These are phyloP conservation scores for Flexamia atlantica DNA, from an alignment of 2,888 invertebrate species.

Conservation along the genomic window DNA sequence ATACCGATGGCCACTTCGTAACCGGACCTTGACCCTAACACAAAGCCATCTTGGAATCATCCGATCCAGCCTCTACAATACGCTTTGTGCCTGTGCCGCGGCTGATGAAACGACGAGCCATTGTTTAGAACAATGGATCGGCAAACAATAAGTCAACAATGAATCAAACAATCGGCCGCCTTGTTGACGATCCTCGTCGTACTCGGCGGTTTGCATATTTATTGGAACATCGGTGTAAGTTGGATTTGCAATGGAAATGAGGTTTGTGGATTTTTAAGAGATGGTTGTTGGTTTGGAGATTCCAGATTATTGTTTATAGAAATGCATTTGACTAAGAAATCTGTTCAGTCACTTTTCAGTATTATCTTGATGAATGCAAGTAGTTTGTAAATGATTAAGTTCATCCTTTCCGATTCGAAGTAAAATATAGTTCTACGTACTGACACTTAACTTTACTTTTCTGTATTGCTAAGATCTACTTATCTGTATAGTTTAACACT, in stretches of 20 bases:
- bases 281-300: too few species aligned
- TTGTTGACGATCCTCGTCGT: slow-evolving; percentile 25
- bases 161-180: slow-evolving; percentile 32
- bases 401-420: too few species aligned
- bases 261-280: too few species aligned
- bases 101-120: slow-evolving; percentile 26
- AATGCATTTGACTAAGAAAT: too few species aligned
- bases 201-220: slow-evolving; percentile 9
- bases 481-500: too few species aligned
- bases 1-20: slow-evolving; percentile 10
- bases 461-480: too few species aligned
- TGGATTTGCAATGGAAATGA: background rate
- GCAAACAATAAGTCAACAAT: slow-evolving; percentile 44
- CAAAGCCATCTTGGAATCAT: background rate
- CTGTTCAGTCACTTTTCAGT: too few species aligned
- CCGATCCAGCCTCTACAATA: background rate
- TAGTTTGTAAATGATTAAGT: too few species aligned
- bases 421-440: too few species aligned
- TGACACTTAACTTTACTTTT: too few species aligned
- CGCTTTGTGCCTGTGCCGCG: slow-evolving; percentile 1
- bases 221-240: slow-evolving; percentile 11
- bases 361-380: too few species aligned
- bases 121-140: slow-evolving; percentile 40
- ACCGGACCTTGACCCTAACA: slow-evolving; percentile 28
- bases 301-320: too few species aligned